Conservation (phyloP, 1,140 invertebrate genomes). For the Mactra quadrangularis region DNA sequence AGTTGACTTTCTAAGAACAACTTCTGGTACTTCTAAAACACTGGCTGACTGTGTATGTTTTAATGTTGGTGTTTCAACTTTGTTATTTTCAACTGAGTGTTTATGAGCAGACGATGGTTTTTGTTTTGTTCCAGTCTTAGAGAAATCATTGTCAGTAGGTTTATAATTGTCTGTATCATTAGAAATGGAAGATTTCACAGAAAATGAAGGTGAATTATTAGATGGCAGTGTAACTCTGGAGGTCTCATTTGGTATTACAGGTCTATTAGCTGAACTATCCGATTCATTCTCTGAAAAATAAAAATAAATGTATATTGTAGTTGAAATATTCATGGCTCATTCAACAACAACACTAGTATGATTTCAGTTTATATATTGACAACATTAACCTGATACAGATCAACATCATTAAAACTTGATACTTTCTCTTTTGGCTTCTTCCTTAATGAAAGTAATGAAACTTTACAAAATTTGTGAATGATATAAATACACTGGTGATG, state of each 20-base stretch:
- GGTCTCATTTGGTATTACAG: neutral
- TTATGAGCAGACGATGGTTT: constrained; percentile 1
- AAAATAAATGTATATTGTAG: too few species aligned
- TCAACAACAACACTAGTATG: too few species aligned
- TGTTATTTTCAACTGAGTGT: neutral
- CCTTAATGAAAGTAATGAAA: too few species aligned
- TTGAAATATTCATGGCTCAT: too few species aligned
- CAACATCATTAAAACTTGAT: too few species aligned
- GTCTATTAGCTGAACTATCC: constrained; percentile 30
- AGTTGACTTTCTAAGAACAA: constrained; percentile 1
- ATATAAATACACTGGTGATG: too few species aligned
- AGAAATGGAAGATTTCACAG: constrained; percentile 12
- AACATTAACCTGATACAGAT: too few species aligned
- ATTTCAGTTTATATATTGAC: too few species aligned
- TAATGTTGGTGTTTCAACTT: neutral
- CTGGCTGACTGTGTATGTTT: constrained; percentile 37
- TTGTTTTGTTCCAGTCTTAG: neutral
- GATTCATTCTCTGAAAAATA: constrained; percentile 51
- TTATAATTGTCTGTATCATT: neutral
- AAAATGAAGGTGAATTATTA: neutral
- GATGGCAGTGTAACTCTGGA: neutral
- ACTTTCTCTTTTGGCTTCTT: too few species aligned
- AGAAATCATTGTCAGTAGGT: neutral
- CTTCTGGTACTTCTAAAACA: neutral
- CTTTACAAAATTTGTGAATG: too few species aligned